Conservation (phyloP, 2,797 vertebrate species). For the Erethizon dorsatum region DNA sequence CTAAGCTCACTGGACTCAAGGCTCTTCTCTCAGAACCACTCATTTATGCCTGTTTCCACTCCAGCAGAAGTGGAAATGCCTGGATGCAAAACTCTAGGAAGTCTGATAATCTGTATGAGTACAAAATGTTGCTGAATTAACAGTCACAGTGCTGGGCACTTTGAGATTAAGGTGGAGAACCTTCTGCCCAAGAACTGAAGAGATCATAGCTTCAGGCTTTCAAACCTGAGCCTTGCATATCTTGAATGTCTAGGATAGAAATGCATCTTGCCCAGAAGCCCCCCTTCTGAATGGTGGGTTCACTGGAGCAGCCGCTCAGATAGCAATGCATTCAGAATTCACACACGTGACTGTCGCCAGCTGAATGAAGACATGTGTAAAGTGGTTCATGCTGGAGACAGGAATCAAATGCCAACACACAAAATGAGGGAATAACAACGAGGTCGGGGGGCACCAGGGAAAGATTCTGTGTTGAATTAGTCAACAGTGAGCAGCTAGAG, state of each 20-base stretch:
- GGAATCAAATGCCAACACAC: conserved; percentile 83
- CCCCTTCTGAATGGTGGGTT: not conserved
- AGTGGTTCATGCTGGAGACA: conserved; percentile 78
- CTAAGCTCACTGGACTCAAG: not conserved
- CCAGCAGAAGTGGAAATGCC: not conserved
- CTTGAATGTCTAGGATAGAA: conserved; percentile 29
- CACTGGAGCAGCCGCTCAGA: not conserved
- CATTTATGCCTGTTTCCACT: not conserved
- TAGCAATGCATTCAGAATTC: conserved; percentile 76
- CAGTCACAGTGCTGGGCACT: not conserved
- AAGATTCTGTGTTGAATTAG: conserved; percentile 84
- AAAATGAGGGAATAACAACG: conserved; percentile 83
- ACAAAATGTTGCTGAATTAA: conserved; percentile 12
- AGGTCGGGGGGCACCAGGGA: conserved; percentile 79
- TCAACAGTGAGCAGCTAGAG: conserved; percentile 46
- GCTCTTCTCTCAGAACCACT: not conserved
- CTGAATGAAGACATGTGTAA: conserved; percentile 83
- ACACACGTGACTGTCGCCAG: conserved; percentile 75
- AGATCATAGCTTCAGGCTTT: not conserved
- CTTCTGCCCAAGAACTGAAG: not conserved
- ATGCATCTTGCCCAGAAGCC: conserved; percentile 2
- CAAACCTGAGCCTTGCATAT: not conserved
- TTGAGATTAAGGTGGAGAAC: conserved; percentile 42
- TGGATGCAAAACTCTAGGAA: conserved; percentile 3
- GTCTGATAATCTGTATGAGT: not conserved